Evolutionary conservation across 2,113 vertebrate genomes (phyloP), one percentile per base, ranked within the genome.

Genomic region (Jacana jacana): DNA sequence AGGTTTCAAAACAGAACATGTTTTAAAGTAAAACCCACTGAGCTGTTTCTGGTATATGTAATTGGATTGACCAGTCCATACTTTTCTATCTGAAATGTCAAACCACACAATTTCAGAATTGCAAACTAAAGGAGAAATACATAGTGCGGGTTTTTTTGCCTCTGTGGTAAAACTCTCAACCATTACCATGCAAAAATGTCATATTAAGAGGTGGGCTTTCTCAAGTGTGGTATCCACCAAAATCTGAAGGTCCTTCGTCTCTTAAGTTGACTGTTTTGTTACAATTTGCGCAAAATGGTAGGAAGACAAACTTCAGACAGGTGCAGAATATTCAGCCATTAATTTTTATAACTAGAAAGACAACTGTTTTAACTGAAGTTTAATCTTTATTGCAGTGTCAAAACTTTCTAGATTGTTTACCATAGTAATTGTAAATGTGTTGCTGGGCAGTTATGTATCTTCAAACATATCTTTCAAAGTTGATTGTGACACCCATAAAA

Each of bases 371-470:
- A 86, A 82, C 55, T 84, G 33, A 78, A 65, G 28, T 79, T 95
- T 85, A 60, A 71, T 89, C 55, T 92, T 96, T 92, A 87, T 80
- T 79, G 65, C 40, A 55, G 40, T 94, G 72, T 90, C 52, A 83
- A 69, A 52, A 73, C 52, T 93, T 93, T 81, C 86, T 93, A 95
- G 96, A 94, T 85, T 92, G 71, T 60, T 44, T 75, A 33, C 79
- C 92, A 51, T 40, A 94, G 81, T 91, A 96, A 96, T 97, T 95
- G 96, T 33, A 82, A 88, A 31, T 35, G 69, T 72, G 31, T 95
- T 93, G 30, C 95, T 93, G 84, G 70, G 55, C 25, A 89, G 40
- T 63, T 77, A 19, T 66, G 92, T 97, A 78, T 22, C 30, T 55
- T 93, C 46, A 52, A 92, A 95, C 64, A 86, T 68, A 91, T 58